Percentiles rank a stretch among this genome's conserved stretches.
phyloP scores from a whole-genome alignment of 2,888 invertebrate species.

The Apamea epomidion region DNA sequence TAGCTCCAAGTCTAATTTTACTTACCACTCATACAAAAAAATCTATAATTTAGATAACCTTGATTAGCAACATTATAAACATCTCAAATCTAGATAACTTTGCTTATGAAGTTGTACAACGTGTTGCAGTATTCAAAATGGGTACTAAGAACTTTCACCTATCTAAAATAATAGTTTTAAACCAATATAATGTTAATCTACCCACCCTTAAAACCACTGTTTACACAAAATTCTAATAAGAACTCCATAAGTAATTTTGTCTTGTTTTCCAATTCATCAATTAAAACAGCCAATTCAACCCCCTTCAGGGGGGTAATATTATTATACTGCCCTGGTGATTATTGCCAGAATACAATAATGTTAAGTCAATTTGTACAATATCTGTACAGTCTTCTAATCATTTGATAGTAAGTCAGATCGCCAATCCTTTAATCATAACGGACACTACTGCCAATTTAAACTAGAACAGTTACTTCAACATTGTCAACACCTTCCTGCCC shows the following conservation, averaged over 20 bases:
- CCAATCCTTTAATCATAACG: background rate
- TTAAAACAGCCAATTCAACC: background rate
- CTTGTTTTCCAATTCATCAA: background rate
- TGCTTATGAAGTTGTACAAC: slow-evolving; percentile 3
- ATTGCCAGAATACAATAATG: background rate
- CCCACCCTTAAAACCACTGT: background rate
- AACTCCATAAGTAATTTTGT: background rate
- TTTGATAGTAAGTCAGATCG: background rate
- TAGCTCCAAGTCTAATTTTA: background rate
- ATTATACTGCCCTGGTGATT: background rate
- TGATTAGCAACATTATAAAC: background rate
- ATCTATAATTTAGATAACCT: slow-evolving; percentile 26
- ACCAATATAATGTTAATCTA: background rate
- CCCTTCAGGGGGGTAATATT: background rate
- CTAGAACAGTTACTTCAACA: background rate
- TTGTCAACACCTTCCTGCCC: background rate
- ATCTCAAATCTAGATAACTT: background rate
- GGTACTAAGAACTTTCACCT: background rate
- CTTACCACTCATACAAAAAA: background rate
- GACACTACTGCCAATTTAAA: background rate
- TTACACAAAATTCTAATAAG: background rate
- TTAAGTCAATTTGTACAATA: background rate
- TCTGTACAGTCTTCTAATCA: background rate
- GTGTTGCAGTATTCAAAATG: background rate
- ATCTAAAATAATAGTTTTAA: background rate